Conservation (phyloP, 2,113 vertebrate species). For the Alaudala cheleensis region DNA sequence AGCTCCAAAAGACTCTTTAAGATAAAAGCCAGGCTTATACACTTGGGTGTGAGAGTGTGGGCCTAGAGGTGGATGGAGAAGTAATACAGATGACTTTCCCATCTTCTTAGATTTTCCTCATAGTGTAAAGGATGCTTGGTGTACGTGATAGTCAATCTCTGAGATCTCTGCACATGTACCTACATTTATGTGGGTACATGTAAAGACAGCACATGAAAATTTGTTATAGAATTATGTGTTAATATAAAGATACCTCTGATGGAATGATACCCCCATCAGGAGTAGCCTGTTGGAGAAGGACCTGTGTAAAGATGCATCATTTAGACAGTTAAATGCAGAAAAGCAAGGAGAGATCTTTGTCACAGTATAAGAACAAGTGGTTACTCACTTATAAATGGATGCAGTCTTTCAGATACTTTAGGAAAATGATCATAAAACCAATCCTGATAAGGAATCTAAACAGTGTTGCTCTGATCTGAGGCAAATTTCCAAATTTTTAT, state of each 20-base stretch:
- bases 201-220: not conserved
- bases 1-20: not conserved
- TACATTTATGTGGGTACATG: not conserved
- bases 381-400: not conserved
- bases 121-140: accelerated
- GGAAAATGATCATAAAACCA: not conserved
- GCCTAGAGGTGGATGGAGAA: not conserved
- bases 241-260: not conserved
- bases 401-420: not conserved
- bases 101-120: not conserved
- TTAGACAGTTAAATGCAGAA: not conserved
- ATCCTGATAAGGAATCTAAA: not conserved
- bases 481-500: not conserved
- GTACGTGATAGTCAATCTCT: not conserved
- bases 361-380: not conserved
- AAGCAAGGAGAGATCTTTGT: not conserved
- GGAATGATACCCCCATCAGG: not conserved
- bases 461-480: not conserved
- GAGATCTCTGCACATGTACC: not conserved
- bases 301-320: not conserved
- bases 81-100: not conserved
- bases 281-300: not conserved
- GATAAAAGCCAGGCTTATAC: not conserved
- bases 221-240: not conserved
- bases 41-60: not conserved